phyloP scores from a whole-genome alignment of 2,888 invertebrate species.

The Blera fallax region DNA sequence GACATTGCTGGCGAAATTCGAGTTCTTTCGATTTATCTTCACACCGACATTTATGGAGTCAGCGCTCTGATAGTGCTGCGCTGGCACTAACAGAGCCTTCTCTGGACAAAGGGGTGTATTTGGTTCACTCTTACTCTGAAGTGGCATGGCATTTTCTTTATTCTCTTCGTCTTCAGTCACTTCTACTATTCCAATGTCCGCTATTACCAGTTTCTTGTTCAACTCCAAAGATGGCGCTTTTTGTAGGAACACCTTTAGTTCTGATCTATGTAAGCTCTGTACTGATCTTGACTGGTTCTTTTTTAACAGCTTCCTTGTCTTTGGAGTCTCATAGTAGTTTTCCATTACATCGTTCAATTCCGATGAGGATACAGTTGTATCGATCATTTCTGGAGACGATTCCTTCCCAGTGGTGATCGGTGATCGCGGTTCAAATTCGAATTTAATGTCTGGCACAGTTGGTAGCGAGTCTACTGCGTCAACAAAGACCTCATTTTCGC shows the following conservation, averaged over 20 bases:
- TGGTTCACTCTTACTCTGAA: conserved; percentile 76
- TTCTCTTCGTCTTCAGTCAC: conserved; percentile 73
- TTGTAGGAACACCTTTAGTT: conserved; percentile 78
- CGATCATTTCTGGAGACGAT: conserved; percentile 45
- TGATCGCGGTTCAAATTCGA: conserved; percentile 66
- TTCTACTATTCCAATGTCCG: conserved; percentile 74
- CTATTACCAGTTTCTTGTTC: conserved; percentile 75
- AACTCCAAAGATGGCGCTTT: conserved; percentile 79
- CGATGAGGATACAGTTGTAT: conserved; percentile 7
- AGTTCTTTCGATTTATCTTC: conserved; percentile 70
- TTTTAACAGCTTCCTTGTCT: conserved; percentile 68
- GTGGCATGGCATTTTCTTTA: conserved; percentile 77
- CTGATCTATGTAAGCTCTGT: conserved; percentile 79
- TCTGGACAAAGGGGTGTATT: conserved; percentile 76
- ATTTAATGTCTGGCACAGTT: conserved; percentile 65
- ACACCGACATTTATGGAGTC: conserved; percentile 76
- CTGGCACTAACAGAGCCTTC: conserved; percentile 73
- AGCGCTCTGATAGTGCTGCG: conserved; percentile 77
- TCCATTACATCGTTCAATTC: conserved; percentile 58
- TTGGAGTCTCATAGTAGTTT: conserved; percentile 74
- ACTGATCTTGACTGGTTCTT: conserved; percentile 79
- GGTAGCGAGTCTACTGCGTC: conserved; percentile 79
- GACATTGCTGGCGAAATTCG: conserved; percentile 74
- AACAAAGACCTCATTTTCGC: conserved; percentile 79
- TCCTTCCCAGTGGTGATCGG: conserved; percentile 59